Evolutionary conservation across 2,113 vertebrate species (phyloP), one percentile per base, ranked within the genome.

Genomic region (Ivindomyrus marchei): DNA sequence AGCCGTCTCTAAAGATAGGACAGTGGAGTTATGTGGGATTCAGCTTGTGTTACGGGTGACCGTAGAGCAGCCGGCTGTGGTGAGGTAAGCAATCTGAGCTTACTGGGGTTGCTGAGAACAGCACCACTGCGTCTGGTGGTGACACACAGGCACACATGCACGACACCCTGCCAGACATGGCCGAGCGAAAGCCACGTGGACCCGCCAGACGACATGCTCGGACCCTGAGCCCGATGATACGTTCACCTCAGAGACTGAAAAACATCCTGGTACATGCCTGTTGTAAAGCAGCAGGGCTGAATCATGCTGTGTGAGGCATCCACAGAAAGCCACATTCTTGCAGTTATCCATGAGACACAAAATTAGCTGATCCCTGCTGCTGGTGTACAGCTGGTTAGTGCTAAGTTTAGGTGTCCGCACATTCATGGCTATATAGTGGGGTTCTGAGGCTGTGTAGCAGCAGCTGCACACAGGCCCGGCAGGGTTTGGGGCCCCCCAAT

Each of bases 21-120:
- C 27, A 52, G n/a, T 4, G 2, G 31, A 56, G 47, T 58, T 56
- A 53, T 87, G 49, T 87, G 31, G 52, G 27, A 87, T 58, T 56
- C 31, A 27, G 36, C 86, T 87, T 39, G 24, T 21, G 27, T 87
- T 52, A 87, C 36, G 27, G 49, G 15, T 36, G 31, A 27, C 50
- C n/a, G 13, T 24, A 87, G n/a, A n/a, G 45, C 83, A 49, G 83
- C 83, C 3, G 42, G 42, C 46, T 49, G 83, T 6, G 95, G 95
- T 96, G 95, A 95, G 94, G 92, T 93, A 90, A 95, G 96, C 96
- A 95, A 91, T 95, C 93, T 93, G 93, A 92, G 94, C 92, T 93
- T 89, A 91, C 93, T 92, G 92, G 91, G 93, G 93, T 89, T 95
- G 96, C 95, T 96, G 95, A 95, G 95, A 91, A 92, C 92, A 95